Evolutionary conservation across 1,140 invertebrate genomes (phyloP).

Genomic region (Scaptodrosophila lebanonensis): DNA sequence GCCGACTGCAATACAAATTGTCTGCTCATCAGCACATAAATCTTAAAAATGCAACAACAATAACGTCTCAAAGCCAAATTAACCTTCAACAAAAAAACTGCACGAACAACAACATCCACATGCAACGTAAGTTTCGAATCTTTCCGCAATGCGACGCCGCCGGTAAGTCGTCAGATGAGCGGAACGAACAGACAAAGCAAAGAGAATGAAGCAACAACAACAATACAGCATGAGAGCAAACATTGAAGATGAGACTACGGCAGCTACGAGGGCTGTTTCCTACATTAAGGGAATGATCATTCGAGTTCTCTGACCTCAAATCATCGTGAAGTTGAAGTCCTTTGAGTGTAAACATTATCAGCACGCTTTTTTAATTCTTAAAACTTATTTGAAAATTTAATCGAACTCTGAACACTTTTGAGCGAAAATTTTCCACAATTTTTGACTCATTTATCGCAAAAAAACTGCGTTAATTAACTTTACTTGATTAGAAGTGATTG

Average conservation of each 20-base stretch:
- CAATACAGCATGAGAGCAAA: neutral
- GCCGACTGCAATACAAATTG: constrained; percentile 23
- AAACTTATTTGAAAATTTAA: too few species aligned
- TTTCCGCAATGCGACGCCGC: constrained; percentile 61
- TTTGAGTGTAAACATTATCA: too few species aligned
- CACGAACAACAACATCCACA: constrained; percentile 56
- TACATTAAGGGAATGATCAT: too few species aligned
- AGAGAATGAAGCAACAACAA: constrained; percentile 15
- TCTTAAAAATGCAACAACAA: too few species aligned
- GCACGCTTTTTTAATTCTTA: too few species aligned
- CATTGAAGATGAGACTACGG: too few species aligned
- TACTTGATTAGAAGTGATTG: neutral
- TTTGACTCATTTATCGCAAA: constrained; percentile 30
- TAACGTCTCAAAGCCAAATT: too few species aligned
- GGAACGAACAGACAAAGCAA: neutral
- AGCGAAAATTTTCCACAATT: constrained; percentile 60
- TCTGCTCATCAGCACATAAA: constrained; percentile 18
- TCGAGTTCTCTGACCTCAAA: too few species aligned
- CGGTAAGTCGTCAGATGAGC: constrained; percentile 33
- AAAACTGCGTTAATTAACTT: neutral
- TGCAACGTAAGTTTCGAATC: too few species aligned
- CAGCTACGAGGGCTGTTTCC: too few species aligned
- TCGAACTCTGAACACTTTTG: too few species aligned
- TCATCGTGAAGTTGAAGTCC: too few species aligned
- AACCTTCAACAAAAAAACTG: constrained; percentile 54